phyloP scores from a whole-genome alignment of 2,888 invertebrate species.

The Camponotus fellah region DNA sequence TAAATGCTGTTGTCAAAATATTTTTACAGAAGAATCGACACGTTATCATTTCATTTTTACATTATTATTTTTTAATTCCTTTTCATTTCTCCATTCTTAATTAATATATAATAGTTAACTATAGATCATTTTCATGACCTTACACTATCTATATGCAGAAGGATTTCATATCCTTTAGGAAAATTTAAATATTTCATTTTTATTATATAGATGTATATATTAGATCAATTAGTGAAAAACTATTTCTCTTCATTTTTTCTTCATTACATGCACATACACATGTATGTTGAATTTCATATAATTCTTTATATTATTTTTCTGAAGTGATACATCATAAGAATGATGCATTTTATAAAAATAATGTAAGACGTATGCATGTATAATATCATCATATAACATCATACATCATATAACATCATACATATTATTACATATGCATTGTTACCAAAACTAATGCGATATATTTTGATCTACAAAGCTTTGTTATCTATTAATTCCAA shows the following conservation, averaged over 20 bases:
- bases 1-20: background rate
- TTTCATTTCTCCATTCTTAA: background rate
- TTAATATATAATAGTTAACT: background rate
- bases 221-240: background rate
- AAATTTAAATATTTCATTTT: background rate
- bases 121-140: background rate
- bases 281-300: background rate
- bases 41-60: background rate
- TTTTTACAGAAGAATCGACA: background rate
- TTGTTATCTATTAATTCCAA: constrained; percentile 90
- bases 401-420: constrained; percentile 26
- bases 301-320: constrained; percentile 7
- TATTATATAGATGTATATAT: constrained; percentile 13
- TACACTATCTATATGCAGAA: background rate
- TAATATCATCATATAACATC: constrained; percentile 30
- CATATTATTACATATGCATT: constrained; percentile 56
- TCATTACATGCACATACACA: background rate
- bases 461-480: constrained; percentile 85
- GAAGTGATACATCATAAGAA: constrained; percentile 21
- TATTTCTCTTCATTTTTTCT: constrained; percentile 17
- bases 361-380: constrained; percentile 5
- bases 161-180: background rate
- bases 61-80: background rate
- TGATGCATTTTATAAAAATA: constrained; percentile 29
- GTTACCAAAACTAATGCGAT: constrained; percentile 13